These are phyloP conservation scores for Felis chaus DNA, from an alignment of 2,113 vertebrate species.

Conservation along the genomic window DNA sequence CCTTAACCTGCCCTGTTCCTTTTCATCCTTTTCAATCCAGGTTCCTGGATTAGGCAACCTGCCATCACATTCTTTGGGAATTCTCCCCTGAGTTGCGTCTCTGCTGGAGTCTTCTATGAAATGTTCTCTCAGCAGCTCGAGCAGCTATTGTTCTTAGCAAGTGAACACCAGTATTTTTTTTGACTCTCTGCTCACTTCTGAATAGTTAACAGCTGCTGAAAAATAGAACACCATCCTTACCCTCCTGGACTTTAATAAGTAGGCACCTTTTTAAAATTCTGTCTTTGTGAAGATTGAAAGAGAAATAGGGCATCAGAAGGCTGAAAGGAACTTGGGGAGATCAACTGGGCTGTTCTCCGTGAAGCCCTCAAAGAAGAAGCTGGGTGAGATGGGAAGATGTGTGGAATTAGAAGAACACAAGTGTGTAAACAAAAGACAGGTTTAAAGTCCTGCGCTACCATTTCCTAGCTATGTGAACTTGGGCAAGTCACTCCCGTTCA, in stretches of 20 bases:
- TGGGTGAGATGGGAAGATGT: neutral
- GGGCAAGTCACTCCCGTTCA: neutral
- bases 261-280: constrained; percentile 1
- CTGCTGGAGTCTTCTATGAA: neutral
- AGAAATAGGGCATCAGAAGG: neutral
- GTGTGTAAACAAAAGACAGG: neutral
- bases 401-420: neutral
- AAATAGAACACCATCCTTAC: neutral
- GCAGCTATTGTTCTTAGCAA: neutral
- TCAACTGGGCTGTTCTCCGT: neutral
- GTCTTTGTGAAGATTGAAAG: neutral
- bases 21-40: neutral
- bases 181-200: neutral
- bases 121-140: neutral
- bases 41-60: neutral
- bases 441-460: neutral
- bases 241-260: neutral
- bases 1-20: neutral
- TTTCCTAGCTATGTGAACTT: neutral
- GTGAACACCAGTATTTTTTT: neutral
- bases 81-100: neutral
- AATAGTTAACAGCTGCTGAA: neutral
- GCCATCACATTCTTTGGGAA: neutral
- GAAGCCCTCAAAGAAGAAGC: neutral
- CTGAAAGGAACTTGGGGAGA: neutral